These are phyloP conservation scores for Formica selysi DNA, from an alignment of 1,140 invertebrate species.

Conservation along the genomic window DNA sequence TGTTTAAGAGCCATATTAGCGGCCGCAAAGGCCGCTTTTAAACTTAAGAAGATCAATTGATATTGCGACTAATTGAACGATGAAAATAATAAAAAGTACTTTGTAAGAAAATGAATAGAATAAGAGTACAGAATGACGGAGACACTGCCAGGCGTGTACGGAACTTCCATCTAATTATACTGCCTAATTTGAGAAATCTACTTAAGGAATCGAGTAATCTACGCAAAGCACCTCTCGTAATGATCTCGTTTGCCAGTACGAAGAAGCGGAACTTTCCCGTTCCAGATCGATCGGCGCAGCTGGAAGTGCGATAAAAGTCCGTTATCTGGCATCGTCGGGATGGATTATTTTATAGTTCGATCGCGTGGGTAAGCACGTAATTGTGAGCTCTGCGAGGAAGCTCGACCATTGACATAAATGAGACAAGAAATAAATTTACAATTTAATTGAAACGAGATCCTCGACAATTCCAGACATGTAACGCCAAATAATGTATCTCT, in stretches of 20 bases:
- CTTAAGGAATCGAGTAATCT: slow-evolving; percentile 53
- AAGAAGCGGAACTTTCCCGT: slow-evolving; percentile 42
- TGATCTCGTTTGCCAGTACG: slow-evolving; percentile 47
- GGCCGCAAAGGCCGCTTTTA: background rate
- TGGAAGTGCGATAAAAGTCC: slow-evolving; percentile 40
- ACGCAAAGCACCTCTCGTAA: slow-evolving; percentile 51
- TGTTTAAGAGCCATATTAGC: background rate
- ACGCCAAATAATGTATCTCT: background rate
- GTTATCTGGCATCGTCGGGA: slow-evolving; percentile 42
- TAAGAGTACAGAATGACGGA: background rate
- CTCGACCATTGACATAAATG: slow-evolving; percentile 23
- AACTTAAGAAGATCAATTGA: background rate
- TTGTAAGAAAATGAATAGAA: background rate
- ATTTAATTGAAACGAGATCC: slow-evolving; percentile 16
- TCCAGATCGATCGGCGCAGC: slow-evolving; percentile 57
- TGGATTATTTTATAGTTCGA: slow-evolving; percentile 54
- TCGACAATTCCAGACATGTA: background rate
- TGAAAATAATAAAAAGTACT: slow-evolving; percentile 11
- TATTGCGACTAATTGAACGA: background rate
- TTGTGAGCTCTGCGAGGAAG: slow-evolving; percentile 28
- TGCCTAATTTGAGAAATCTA: slow-evolving; percentile 60
- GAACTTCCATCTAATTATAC: slow-evolving; percentile 43
- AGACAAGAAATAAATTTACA: slow-evolving; percentile 39
- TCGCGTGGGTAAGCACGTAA: slow-evolving; percentile 27
- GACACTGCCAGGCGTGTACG: background rate